Conservation (phyloP, 1,140 invertebrate species). For the Trichonephila clavata region DNA sequence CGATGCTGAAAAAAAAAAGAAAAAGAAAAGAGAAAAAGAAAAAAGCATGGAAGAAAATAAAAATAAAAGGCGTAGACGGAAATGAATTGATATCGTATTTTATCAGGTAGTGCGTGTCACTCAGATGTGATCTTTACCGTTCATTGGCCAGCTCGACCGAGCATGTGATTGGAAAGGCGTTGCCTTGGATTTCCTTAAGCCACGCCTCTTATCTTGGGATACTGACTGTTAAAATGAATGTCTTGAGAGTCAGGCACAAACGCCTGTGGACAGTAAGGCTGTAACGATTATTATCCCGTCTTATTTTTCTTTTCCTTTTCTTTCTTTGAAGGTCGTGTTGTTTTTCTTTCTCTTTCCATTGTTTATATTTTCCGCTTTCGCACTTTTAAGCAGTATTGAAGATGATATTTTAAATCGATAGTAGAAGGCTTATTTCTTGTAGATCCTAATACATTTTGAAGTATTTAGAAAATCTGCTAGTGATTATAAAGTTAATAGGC, state of each 20-base stretch:
- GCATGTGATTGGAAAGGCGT: slow-evolving; percentile 76
- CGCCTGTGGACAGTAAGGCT: slow-evolving; percentile 53
- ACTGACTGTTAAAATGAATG: slow-evolving; percentile 75
- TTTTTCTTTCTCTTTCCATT: slow-evolving; percentile 55
- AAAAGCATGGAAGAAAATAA: slow-evolving; percentile 26
- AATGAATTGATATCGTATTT: slow-evolving; percentile 77
- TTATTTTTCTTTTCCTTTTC: slow-evolving; percentile 57
- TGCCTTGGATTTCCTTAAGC: slow-evolving; percentile 74
- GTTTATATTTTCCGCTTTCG: slow-evolving; percentile 75
- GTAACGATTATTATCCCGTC: slow-evolving; percentile 72
- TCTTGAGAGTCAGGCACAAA: slow-evolving; percentile 35
- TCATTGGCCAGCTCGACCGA: slow-evolving; percentile 72
- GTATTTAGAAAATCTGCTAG: not conserved
- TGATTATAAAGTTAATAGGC: too few species aligned
- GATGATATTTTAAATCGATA: not conserved
- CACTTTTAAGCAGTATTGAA: slow-evolving; percentile 45
- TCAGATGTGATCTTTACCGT: slow-evolving; percentile 71
- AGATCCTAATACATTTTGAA: not conserved
- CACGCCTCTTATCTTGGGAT: slow-evolving; percentile 74
- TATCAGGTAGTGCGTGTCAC: slow-evolving; percentile 75
- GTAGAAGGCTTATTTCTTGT: not conserved
- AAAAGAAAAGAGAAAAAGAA: slow-evolving; percentile 15
- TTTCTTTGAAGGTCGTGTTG: slow-evolving; percentile 31
- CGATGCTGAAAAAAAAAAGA: slow-evolving; percentile 40
- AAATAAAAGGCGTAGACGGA: slow-evolving; percentile 67